These are phyloP conservation scores for Nymphicus hollandicus DNA, from an alignment of 2,113 vertebrate genomes.

Conservation along the genomic window DNA sequence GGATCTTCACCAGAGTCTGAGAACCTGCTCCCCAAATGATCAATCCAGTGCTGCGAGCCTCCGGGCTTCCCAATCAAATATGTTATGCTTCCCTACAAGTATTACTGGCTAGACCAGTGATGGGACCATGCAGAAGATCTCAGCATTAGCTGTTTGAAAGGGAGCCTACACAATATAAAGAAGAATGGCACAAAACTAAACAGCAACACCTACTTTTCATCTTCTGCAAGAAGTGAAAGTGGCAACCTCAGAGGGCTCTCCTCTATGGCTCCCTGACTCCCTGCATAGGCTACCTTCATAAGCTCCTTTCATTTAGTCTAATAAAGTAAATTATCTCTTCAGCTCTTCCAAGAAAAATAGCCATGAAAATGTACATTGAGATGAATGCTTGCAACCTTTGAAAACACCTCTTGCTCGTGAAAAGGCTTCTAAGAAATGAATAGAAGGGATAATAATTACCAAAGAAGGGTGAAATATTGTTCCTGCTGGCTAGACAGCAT, in stretches of 20 bases:
- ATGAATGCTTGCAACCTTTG: conserved; percentile 15
- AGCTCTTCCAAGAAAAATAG: conserved; percentile 31
- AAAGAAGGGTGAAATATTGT: conserved; percentile 1
- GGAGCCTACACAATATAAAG: not conserved
- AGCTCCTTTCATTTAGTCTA: conserved; percentile 2
- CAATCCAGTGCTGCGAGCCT: not conserved
- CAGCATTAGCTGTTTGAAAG: not conserved
- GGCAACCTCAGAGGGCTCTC: not conserved
- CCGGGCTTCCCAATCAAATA: not conserved
- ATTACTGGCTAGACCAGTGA: not conserved
- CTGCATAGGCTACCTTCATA: not conserved
- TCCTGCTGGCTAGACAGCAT: not conserved
- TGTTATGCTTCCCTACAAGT: not conserved
- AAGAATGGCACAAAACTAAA: not conserved
- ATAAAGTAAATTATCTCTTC: conserved; percentile 19
- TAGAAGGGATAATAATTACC: conserved; percentile 25
- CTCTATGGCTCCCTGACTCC: not conserved
- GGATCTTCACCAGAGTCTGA: not conserved
- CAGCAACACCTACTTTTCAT: not conserved
- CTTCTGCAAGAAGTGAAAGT: not conserved
- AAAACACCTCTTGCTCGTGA: conserved; percentile 26
- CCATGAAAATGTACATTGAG: conserved; percentile 13
- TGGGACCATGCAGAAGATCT: not conserved
- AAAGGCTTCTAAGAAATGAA: conserved; percentile 33
- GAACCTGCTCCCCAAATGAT: not conserved